Conservation (phyloP, 2,113 vertebrate genomes). For the Vireo altiloquus region DNA sequence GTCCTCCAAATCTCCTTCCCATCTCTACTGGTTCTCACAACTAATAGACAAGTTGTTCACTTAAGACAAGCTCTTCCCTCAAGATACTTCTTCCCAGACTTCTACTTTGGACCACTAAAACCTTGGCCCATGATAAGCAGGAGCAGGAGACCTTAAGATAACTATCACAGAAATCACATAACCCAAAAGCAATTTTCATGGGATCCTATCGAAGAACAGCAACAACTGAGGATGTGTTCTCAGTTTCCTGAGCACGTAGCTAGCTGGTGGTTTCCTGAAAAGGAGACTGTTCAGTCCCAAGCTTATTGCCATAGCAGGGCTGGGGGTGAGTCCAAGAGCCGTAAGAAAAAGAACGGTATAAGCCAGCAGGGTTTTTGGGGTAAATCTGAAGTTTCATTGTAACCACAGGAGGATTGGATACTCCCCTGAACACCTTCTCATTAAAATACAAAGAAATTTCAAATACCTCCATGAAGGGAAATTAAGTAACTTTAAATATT, state of each 20-base stretch:
- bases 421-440: not conserved
- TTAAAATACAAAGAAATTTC: not conserved
- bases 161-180: not conserved
- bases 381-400: not conserved
- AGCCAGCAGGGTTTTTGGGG: not conserved
- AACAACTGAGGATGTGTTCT: not conserved
- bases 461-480: not conserved
- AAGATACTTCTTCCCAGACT: not conserved
- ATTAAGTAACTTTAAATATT: not conserved
- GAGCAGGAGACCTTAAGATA: not conserved
- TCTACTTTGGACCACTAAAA: not conserved
- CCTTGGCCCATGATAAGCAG: not conserved
- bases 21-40: not conserved
- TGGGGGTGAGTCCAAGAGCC: rapidly evolving
- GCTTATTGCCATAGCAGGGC: not conserved
- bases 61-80: not conserved
- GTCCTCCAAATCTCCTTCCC: not conserved
- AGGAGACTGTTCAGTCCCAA: not conserved
- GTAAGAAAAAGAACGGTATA: not conserved
- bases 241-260: not conserved
- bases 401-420: not conserved
- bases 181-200: not conserved
- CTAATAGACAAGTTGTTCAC: not conserved
- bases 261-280: not conserved
- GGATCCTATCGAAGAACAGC: not conserved